Conservation (phyloP, 1,140 invertebrate species). For the Ostrea edulis region DNA sequence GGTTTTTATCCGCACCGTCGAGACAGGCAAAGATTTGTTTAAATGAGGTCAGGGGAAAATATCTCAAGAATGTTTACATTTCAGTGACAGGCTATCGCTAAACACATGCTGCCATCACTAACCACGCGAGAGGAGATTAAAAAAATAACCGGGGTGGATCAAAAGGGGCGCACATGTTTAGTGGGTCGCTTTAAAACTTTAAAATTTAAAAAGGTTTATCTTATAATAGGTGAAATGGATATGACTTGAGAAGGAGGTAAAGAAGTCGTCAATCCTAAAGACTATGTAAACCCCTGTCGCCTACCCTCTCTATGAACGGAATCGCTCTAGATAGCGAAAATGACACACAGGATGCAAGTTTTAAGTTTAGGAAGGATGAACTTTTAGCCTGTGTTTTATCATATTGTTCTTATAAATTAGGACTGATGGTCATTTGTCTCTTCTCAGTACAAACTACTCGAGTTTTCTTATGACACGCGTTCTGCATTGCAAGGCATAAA, state of each 20-base stretch:
- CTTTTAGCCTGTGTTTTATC: background rate
- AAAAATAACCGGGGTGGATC: background rate
- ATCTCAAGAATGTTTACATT: slow-evolving; percentile 36
- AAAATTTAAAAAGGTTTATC: no score
- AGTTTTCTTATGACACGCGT: background rate
- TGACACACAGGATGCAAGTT: background rate
- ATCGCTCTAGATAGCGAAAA: background rate
- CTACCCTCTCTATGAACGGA: background rate
- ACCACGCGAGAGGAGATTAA: background rate
- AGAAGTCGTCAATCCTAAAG: background rate
- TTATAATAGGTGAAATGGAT: no score
- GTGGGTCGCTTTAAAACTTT: background rate
- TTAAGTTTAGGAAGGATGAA: background rate
- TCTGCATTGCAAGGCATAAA: no score
- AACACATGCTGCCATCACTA: background rate
- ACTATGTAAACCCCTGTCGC: background rate
- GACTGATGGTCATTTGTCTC: background rate
- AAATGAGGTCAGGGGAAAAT: slow-evolving; percentile 13
- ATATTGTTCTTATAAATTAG: background rate
- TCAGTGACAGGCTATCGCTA: background rate
- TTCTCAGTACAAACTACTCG: background rate
- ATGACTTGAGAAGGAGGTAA: no score
- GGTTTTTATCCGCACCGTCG: slow-evolving; percentile 6
- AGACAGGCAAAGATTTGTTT: slow-evolving; percentile 15
- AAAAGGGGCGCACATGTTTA: background rate